These are phyloP conservation scores for Nipponia nippon DNA, from an alignment of 2,113 vertebrate species.

Conservation along the genomic window DNA sequence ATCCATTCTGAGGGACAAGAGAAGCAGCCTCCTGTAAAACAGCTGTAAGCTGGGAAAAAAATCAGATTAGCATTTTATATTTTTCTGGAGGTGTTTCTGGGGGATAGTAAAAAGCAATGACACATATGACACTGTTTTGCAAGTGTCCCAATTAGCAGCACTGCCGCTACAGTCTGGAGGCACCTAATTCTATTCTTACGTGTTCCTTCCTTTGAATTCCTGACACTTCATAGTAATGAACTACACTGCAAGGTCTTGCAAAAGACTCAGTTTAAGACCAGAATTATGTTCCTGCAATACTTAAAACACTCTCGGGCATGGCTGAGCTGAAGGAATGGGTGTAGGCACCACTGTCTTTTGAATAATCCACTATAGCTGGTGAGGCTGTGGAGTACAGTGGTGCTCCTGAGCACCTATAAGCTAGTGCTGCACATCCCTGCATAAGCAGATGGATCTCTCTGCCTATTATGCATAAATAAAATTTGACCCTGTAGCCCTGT, in stretches of 20 bases:
- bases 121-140: conserved; percentile 55
- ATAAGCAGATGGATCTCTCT: neutral
- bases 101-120: conserved; percentile 52
- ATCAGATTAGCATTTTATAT: conserved; percentile 16
- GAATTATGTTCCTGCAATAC: neutral
- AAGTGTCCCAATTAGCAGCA: conserved; percentile 39
- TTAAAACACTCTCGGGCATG: neutral
- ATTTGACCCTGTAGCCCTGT: neutral
- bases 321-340: neutral
- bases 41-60: neutral
- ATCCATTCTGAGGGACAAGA: neutral
- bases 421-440: neutral
- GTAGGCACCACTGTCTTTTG: neutral
- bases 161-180: neutral
- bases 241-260: neutral
- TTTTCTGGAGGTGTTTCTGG: conserved; percentile 60
- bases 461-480: neutral
- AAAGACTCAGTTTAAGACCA: neutral
- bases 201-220: neutral
- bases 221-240: neutral
- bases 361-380: neutral
- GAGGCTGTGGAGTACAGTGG: neutral
- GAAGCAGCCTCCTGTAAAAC: neutral
- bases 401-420: neutral
- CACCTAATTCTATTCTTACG: neutral